Evolutionary conservation across 2,113 vertebrate species (phyloP).

Genomic region (Gavia stellata): DNA sequence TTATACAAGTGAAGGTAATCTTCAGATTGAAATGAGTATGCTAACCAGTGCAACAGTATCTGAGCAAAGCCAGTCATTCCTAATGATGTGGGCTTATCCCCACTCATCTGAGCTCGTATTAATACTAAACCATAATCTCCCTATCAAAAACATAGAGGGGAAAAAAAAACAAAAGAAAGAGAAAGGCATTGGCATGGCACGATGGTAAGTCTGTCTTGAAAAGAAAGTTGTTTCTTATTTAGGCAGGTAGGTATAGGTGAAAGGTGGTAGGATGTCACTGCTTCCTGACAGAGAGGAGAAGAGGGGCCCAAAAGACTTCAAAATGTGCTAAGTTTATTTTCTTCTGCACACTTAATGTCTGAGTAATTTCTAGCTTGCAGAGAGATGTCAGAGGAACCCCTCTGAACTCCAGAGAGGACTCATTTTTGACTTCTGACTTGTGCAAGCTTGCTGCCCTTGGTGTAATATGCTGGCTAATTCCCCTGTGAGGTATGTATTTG

Average conservation of each 20-base stretch:
- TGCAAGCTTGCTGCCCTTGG: neutral
- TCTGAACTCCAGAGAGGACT: neutral
- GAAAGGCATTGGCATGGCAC: neutral
- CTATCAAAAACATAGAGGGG: neutral
- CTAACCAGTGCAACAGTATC: neutral
- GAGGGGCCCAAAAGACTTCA: neutral
- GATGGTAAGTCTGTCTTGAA: neutral
- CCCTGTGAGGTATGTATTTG: neutral
- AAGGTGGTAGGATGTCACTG: neutral
- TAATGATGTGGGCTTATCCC: neutral
- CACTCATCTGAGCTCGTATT: neutral
- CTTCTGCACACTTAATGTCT: neutral
- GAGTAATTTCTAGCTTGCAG: neutral
- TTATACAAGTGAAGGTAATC: neutral
- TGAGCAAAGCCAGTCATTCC: neutral
- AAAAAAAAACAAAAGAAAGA: rapidly evolving
- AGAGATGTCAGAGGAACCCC: neutral
- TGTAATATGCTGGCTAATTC: neutral
- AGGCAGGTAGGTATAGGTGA: neutral
- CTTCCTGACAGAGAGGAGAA: neutral
- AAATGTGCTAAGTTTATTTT: neutral
- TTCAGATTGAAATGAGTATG: neutral
- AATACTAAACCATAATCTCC: neutral
- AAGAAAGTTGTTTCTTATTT: neutral
- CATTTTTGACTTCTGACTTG: neutral